These are phyloP conservation scores for Liolophura sinensis DNA, from an alignment of 1,140 invertebrate genomes.

Conservation along the genomic window DNA sequence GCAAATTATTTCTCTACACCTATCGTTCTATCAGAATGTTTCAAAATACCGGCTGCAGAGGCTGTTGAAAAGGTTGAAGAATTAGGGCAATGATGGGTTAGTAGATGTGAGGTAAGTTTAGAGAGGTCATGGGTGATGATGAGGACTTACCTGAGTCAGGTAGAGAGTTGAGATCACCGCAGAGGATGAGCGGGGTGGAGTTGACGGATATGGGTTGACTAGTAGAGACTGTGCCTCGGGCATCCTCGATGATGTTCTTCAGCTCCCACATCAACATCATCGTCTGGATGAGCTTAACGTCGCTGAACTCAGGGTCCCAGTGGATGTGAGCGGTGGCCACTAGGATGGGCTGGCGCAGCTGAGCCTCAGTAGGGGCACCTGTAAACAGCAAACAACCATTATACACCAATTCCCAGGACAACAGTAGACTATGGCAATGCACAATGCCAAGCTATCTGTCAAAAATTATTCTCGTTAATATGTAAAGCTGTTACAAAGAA, in stretches of 20 bases:
- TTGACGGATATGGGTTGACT: slow-evolving; percentile 66
- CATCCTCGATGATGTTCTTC: slow-evolving; percentile 53
- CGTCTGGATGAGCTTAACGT: slow-evolving; percentile 99
- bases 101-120: no score
- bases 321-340: slow-evolving; percentile 99
- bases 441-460: not conserved
- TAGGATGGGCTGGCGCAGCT: slow-evolving; percentile 77
- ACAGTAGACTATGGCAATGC: not conserved
- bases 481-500: no score
- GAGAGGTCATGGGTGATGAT: no score
- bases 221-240: slow-evolving; percentile 51
- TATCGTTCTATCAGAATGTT: no score
- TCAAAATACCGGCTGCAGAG: no score
- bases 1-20: no score
- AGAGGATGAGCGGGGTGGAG: slow-evolving; percentile 90
- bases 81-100: no score
- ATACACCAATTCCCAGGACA: not conserved
- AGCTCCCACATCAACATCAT: slow-evolving; percentile 98
- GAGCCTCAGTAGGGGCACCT: slow-evolving; percentile 71
- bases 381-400: slow-evolving; percentile 14
- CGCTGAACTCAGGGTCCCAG: slow-evolving; percentile 99
- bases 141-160: slow-evolving; percentile 86
- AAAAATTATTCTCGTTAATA: not conserved
- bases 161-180: slow-evolving; percentile 98
- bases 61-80: no score